Evolutionary conservation across 2,888 invertebrate genomes (phyloP), one percentile per base, ranked within the genome.

Genomic region (Oligia latruncula): DNA sequence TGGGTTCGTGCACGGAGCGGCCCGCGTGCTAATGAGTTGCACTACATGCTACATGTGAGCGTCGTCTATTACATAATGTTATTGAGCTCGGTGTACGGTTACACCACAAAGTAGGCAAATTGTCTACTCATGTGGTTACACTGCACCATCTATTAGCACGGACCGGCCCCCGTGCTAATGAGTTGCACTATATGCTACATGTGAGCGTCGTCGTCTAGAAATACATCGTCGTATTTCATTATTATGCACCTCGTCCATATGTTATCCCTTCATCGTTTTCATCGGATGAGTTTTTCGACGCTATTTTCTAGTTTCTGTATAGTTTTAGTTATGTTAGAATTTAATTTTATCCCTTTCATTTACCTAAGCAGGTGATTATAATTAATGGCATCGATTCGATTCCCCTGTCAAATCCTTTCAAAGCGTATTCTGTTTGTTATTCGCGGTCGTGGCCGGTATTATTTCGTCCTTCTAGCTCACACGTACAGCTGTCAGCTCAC

Each of bases 361-460:
- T 29, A 40, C 58, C 40, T 62, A 49, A 60, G 62, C 29, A 23
- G 8, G 58, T n/a, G 58, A 58, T 58, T 58, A 15, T 62, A 66
- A n/a, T 55, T 35, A 81, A 74, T n/a, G 52, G 2, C 52, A 67
- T 17, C 60, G n/a, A 46, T 73, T 49, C 40, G 65, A 49, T 73
- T 17, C n/a, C 13, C 43, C 4, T 55, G 52, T 55, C 43, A 29
- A 55, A 43, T 52, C 23, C 13, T 11, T 40, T 5, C 20, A 1
- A 43, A 80, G 20, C 49, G 58, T 11, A 35, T 20, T 77, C 17
- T n/a, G 68, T 23, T 73, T 29, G 23, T 11, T 58, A 66, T 52
- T 43, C 29, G 23, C 5, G 29, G 29, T 17, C 5, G 40, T 8
- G 46, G 15, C 52, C n/a, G 35, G 80, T 35, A n/a, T 9, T n/a